phyloP scores from a whole-genome alignment of 2,888 invertebrate species.

The Eupsilia transversa region DNA sequence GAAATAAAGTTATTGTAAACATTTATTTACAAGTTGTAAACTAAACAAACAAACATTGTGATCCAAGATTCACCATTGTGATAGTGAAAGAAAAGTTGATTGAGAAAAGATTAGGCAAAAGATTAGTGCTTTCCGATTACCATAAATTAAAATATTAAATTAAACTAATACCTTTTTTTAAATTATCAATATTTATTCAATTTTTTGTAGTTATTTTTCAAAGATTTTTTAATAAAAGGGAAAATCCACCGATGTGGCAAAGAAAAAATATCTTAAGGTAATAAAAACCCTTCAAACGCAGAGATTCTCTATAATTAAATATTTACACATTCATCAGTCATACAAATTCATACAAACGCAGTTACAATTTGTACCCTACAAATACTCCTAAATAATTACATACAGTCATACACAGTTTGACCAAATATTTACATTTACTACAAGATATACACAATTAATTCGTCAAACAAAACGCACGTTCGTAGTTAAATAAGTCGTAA shows the following conservation, averaged over 20 bases:
- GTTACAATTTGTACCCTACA: slow-evolving; percentile 66
- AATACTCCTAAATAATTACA: slow-evolving; percentile 58
- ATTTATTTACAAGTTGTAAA: slow-evolving; percentile 67
- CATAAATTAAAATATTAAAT: slow-evolving; percentile 41
- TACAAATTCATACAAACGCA: slow-evolving; percentile 58
- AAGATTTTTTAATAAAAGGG: slow-evolving; percentile 23
- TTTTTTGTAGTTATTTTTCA: slow-evolving; percentile 27
- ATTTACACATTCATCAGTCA: slow-evolving; percentile 60
- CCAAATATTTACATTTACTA: slow-evolving; percentile 62
- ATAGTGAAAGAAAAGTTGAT: slow-evolving; percentile 46
- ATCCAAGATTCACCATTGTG: slow-evolving; percentile 49
- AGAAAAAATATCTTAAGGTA: slow-evolving; percentile 50
- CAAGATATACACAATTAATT: slow-evolving; percentile 66
- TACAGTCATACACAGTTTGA: slow-evolving; percentile 25
- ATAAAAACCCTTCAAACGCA: slow-evolving; percentile 58
- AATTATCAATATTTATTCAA: slow-evolving; percentile 26
- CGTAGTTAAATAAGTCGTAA: slow-evolving; percentile 67
- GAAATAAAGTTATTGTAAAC: slow-evolving; percentile 52
- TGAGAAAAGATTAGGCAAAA: slow-evolving; percentile 35
- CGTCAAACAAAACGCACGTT: slow-evolving; percentile 67
- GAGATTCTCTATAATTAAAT: slow-evolving; percentile 65
- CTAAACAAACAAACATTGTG: slow-evolving; percentile 64
- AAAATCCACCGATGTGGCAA: slow-evolving; percentile 34
- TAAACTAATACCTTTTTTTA: slow-evolving; percentile 41
- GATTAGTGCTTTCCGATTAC: slow-evolving; percentile 42